Evolutionary conservation across 2,888 invertebrate genomes (phyloP).

Genomic region (Neoascia interrupta): DNA sequence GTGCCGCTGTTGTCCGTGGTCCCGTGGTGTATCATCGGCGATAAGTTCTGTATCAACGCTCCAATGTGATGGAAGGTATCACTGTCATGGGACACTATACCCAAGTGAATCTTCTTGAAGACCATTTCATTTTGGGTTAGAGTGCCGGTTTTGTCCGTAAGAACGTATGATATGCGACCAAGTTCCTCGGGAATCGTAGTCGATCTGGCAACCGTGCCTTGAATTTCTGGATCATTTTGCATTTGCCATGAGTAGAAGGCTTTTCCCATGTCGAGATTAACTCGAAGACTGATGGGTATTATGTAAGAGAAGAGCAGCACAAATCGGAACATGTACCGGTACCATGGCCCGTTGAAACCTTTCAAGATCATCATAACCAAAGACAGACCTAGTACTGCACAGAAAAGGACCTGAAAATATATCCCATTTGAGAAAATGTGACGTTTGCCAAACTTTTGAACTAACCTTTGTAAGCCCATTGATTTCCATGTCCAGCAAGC

Average conservation of each 20-base stretch:
- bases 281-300: conserved; percentile 98
- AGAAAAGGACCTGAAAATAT: conserved; percentile 86
- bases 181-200: conserved; percentile 99
- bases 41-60: conserved; percentile 77
- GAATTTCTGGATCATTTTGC: conserved; percentile 94
- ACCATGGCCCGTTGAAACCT: conserved; percentile 98
- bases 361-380: conserved; percentile 97
- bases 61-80: conserved; percentile 79
- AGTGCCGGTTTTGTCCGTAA: conserved; percentile 99
- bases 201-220: conserved; percentile 96
- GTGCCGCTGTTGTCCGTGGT: conserved; percentile 71
- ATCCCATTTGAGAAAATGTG: not conserved
- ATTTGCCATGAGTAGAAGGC: conserved; percentile 98
- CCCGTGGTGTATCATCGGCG: conserved; percentile 74
- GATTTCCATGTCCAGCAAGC: conserved; percentile 96
- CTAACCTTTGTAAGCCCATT: conserved; percentile 95
- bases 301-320: conserved; percentile 99
- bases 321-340: conserved; percentile 97
- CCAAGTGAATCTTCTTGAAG: conserved; percentile 96
- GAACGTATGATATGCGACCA: conserved; percentile 96
- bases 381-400: conserved; percentile 93
- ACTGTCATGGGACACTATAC: conserved; percentile 94
- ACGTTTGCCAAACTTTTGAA: not conserved
- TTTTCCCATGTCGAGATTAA: conserved; percentile 99
- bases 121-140: conserved; percentile 99